Evolutionary conservation across 1,140 invertebrate genomes (phyloP).

Genomic region (Parapsyche elsis): DNA sequence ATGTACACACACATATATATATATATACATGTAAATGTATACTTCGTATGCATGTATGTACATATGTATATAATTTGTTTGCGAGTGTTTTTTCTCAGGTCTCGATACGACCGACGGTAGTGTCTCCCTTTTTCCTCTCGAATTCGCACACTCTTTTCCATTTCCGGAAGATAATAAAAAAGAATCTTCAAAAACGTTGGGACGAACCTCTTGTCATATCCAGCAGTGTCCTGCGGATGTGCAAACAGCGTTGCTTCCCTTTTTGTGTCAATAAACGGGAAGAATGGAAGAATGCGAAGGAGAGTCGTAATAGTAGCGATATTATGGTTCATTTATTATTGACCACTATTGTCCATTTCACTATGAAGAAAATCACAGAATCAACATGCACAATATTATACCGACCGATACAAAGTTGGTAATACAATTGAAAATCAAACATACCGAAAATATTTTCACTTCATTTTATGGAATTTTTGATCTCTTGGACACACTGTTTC

Average conservation of each 20-base stretch:
- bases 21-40: too few relatives aligned
- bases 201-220: slow-evolving; percentile 37
- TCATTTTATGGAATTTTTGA: not conserved
- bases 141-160: slow-evolving; percentile 1
- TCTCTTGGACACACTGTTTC: not conserved
- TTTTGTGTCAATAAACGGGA: slow-evolving; percentile 42
- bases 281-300: slow-evolving; percentile 17
- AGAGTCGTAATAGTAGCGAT: slow-evolving; percentile 44
- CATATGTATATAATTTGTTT: too few relatives aligned
- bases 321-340: slow-evolving; percentile 52
- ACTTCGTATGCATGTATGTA: not conserved
- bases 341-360: slow-evolving; percentile 44
- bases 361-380: slow-evolving; percentile 40
- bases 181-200: slow-evolving; percentile 20
- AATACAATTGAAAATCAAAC: not conserved
- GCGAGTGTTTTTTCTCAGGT: not conserved
- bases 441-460: not conserved
- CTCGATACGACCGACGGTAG: not conserved
- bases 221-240: slow-evolving; percentile 36
- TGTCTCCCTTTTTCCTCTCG: not conserved
- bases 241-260: slow-evolving; percentile 23
- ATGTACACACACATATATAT: too few relatives aligned
- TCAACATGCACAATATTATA: slow-evolving; percentile 25
- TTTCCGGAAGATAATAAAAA: slow-evolving; percentile 30
- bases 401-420: not conserved